Percentiles rank a stretch among this genome's conserved stretches.
Evolutionary conservation across 1,140 invertebrate genomes (phyloP).

Genomic region (Drosophila nikananu): DNA sequence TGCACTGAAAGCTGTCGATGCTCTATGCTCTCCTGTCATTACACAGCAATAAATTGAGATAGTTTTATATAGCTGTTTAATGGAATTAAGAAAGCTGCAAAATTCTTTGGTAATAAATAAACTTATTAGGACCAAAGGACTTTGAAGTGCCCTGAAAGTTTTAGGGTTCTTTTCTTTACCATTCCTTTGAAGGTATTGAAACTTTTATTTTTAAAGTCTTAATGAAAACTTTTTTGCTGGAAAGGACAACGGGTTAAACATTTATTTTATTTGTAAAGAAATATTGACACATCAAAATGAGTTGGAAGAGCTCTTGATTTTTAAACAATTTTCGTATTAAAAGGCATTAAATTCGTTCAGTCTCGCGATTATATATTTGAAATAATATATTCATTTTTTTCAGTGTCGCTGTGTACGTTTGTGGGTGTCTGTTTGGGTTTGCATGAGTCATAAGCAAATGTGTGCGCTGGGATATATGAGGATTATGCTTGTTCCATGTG

Average conservation of each 20-base stretch:
- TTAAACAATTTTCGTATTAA: too few species aligned
- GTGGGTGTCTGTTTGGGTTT: slow-evolving; percentile 40
- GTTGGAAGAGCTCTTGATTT: too few species aligned
- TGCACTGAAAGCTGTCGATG: slow-evolving; percentile 65
- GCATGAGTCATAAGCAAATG: slow-evolving; percentile 73
- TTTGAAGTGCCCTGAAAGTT: not conserved
- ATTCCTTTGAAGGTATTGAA: not conserved
- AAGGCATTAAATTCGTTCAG: too few species aligned
- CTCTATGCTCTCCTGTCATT: slow-evolving; percentile 14
- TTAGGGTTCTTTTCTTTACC: not conserved
- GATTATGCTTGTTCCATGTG: slow-evolving; percentile 77
- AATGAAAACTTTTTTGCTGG: not conserved
- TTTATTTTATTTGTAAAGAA: too few species aligned
- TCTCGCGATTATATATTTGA: too few species aligned
- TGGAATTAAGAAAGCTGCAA: not conserved
- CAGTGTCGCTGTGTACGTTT: not conserved
- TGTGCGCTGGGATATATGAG: slow-evolving; percentile 67
- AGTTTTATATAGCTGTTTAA: not conserved
- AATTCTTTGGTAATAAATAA: not conserved
- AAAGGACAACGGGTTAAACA: too few species aligned
- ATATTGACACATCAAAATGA: too few species aligned
- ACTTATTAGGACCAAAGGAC: not conserved
- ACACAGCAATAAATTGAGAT: slow-evolving; percentile 10
- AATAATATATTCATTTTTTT: too few species aligned
- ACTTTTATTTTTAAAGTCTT: too few species aligned